These are phyloP conservation scores for Diarsia mendica DNA, from an alignment of 2,888 invertebrate species.

Conservation along the genomic window DNA sequence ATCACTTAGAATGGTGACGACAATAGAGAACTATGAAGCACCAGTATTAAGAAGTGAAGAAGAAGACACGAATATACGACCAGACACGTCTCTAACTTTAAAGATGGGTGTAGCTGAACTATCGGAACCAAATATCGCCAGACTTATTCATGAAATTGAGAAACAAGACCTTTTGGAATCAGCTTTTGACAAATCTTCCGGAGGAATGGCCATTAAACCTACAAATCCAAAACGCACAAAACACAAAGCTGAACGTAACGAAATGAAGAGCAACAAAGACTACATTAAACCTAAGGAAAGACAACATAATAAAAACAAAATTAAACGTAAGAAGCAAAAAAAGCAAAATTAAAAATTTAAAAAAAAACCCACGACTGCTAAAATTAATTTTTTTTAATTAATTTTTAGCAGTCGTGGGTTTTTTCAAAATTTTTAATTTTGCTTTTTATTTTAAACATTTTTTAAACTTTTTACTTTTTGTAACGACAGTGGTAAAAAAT, in stretches of 20 bases:
- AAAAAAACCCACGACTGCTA: too few relatives aligned
- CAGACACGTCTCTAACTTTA: background rate
- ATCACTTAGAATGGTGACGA: constrained; percentile 33
- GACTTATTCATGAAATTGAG: constrained; percentile 72
- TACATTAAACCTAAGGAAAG: background rate
- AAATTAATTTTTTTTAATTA: too few relatives aligned
- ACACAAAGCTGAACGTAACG: background rate
- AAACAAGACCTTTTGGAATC: constrained; percentile 64
- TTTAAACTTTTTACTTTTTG: too few relatives aligned
- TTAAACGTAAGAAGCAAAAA: background rate
- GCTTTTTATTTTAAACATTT: too few relatives aligned
- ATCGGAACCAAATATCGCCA: constrained; percentile 56
- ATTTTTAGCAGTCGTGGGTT: too few relatives aligned
- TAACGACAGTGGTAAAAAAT: too few relatives aligned
- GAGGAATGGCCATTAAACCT: background rate
- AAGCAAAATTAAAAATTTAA: too few relatives aligned
- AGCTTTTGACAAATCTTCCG: background rate
- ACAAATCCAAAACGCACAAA: too few relatives aligned
- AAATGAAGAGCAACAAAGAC: background rate
- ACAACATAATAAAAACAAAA: background rate
- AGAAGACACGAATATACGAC: background rate
- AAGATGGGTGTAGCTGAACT: constrained; percentile 3
- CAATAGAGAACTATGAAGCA: constrained; percentile 39
- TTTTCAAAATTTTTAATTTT: too few relatives aligned
- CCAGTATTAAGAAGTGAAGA: constrained; percentile 3